A percentile compares a stretch with the other conserved stretches of the same genome.
These are phyloP conservation scores for Kryphioiulus occultus DNA, from an alignment of 2,888 invertebrate species.

Conservation along the genomic window DNA sequence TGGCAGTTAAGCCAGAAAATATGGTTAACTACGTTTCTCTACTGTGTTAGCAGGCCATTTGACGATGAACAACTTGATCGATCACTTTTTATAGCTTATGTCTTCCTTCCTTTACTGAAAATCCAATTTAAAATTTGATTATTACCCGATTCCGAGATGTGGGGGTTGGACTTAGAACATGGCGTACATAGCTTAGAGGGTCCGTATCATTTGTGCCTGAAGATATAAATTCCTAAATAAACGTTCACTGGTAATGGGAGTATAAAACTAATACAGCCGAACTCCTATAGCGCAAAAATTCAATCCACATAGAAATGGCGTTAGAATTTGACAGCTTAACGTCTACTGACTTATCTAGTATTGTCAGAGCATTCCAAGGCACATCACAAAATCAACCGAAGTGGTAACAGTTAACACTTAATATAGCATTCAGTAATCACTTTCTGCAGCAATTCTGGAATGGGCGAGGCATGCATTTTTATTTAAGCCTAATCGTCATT, in stretches of 20 bases:
- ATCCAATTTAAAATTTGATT: slow-evolving; percentile 21
- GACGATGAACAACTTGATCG: background rate
- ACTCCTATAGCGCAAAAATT: background rate
- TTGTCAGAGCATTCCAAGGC: background rate
- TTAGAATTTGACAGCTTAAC: background rate
- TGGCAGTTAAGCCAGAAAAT: slow-evolving; percentile 17
- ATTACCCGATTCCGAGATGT: background rate
- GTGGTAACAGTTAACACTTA: too few relatives aligned
- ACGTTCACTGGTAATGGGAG: background rate
- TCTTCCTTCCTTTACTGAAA: slow-evolving; percentile 27
- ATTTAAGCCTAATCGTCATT: too few relatives aligned
- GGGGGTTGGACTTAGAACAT: too few relatives aligned
- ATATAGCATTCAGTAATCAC: too few relatives aligned
- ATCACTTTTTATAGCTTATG: slow-evolving; percentile 28
- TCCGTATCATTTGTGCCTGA: background rate
- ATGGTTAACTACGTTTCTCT: slow-evolving; percentile 25
- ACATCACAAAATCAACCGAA: too few relatives aligned
- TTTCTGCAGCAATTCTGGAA: too few relatives aligned
- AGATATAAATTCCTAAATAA: slow-evolving; percentile 21
- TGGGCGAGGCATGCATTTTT: too few relatives aligned
- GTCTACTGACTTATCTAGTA: background rate
- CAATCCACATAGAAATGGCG: background rate
- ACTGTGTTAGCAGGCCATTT: slow-evolving; percentile 29
- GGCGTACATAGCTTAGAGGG: background rate
- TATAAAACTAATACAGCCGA: background rate